These are phyloP conservation scores for Eremobia ochroleuca DNA, from an alignment of 2,888 invertebrate species.

Conservation along the genomic window DNA sequence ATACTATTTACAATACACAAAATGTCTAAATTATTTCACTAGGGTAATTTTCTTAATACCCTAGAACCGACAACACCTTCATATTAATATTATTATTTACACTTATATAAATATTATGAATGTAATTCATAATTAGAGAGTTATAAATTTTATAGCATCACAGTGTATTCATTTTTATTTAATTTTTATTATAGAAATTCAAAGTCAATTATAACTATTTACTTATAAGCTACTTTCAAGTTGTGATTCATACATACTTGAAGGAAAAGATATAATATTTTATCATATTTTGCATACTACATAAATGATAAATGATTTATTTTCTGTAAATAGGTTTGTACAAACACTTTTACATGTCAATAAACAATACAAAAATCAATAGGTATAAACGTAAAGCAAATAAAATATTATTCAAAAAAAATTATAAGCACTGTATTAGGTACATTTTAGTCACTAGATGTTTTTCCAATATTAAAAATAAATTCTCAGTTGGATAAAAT, in stretches of 20 bases:
- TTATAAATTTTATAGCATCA: slow-evolving; percentile 86
- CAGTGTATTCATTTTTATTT: slow-evolving; percentile 86
- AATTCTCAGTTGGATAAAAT: neutral
- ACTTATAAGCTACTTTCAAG: slow-evolving; percentile 55
- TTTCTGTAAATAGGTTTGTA: too few species aligned
- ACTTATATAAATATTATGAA: slow-evolving; percentile 66
- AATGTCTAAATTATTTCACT: slow-evolving; percentile 71
- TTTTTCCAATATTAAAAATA: too few species aligned
- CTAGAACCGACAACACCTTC: slow-evolving; percentile 64
- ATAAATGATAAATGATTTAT: too few species aligned
- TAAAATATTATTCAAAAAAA: neutral
- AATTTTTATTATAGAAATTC: slow-evolving; percentile 62
- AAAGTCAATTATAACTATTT: slow-evolving; percentile 55
- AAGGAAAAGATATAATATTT: slow-evolving; percentile 26
- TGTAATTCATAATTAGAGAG: slow-evolving; percentile 69
- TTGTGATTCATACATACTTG: slow-evolving; percentile 38
- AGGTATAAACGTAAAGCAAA: too few species aligned
- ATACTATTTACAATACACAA: slow-evolving; percentile 70
- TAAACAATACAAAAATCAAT: neutral
- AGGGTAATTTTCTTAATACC: slow-evolving; percentile 67
- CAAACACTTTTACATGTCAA: too few species aligned
- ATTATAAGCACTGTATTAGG: neutral
- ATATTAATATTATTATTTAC: slow-evolving; percentile 65
- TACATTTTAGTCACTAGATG: neutral
- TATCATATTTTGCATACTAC: neutral